These are phyloP conservation scores for Macrobrachium rosenbergii DNA, from an alignment of 1,140 invertebrate genomes.

Conservation along the genomic window DNA sequence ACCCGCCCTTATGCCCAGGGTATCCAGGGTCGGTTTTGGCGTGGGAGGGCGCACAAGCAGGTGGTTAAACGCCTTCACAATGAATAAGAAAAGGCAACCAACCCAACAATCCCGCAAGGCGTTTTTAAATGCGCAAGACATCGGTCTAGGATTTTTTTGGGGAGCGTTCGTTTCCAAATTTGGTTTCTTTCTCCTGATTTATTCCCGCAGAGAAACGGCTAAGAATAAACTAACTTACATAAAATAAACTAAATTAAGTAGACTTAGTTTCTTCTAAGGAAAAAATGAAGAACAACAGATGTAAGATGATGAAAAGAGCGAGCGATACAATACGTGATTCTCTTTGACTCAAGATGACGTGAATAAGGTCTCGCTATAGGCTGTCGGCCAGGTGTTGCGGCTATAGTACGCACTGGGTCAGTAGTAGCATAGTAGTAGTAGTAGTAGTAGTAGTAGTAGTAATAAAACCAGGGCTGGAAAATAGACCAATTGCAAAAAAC, in stretches of 20 bases:
- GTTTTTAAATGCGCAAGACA: background rate
- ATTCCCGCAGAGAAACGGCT: no score
- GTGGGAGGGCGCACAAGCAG: background rate
- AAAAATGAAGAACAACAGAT: background rate
- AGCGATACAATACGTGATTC: background rate
- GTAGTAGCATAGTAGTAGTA: background rate
- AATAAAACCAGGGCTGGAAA: background rate
- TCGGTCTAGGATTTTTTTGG: background rate
- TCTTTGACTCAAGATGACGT: background rate
- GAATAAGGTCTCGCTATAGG: background rate
- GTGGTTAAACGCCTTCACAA: conserved; percentile 40
- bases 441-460: conserved; percentile 15
- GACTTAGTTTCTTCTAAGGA: no score
- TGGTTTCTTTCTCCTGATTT: background rate
- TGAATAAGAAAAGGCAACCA: conserved; percentile 31
- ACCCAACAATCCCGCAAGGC: background rate
- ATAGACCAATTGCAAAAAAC: background rate
- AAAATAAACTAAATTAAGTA: no score
- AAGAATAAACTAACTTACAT: no score
- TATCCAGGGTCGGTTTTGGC: background rate
- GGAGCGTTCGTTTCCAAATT: background rate
- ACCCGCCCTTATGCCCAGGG: background rate
- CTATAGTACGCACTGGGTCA: background rate
- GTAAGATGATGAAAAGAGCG: background rate
- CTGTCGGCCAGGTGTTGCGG: conserved; percentile 12